Percentiles rank a stretch among this genome's conserved stretches.
Evolutionary conservation across 2,113 vertebrate genomes (phyloP).

Genomic region (Synodontis membranacea): DNA sequence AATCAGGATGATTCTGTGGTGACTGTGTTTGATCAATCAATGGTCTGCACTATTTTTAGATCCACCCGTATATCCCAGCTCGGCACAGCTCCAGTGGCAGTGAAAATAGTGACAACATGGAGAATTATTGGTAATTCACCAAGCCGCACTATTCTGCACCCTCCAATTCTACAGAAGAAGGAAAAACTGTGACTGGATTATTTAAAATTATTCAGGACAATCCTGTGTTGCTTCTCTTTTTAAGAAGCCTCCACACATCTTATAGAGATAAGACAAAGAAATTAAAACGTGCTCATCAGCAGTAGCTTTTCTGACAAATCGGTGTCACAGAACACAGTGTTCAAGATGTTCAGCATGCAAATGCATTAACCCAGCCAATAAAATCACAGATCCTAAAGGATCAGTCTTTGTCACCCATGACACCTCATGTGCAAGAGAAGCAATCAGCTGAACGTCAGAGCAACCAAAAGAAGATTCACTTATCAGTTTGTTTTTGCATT

Average conservation of each 20-base stretch:
- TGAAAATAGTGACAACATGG: conserved; percentile 5
- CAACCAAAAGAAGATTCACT: neutral
- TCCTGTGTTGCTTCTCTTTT: neutral
- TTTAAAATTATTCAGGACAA: conserved; percentile 1
- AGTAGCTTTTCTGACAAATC: neutral
- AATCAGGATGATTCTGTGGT: conserved; percentile 20
- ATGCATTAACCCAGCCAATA: neutral
- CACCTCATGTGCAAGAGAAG: neutral
- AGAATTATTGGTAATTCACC: neutral
- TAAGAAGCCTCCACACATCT: neutral
- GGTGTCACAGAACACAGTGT: neutral
- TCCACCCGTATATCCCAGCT: neutral
- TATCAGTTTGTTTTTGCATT: neutral
- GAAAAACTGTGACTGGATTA: neutral
- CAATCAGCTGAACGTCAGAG: neutral
- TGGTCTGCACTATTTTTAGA: conserved; percentile 17
- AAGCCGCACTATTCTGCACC: neutral
- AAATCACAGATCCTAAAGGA: neutral
- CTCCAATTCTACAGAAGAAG: neutral
- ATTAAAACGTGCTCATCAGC: neutral
- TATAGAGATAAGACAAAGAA: neutral
- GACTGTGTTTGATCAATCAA: conserved; percentile 20
- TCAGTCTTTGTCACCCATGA: neutral
- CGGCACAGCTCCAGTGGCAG: neutral
- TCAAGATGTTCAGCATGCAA: neutral